Evolutionary conservation across 2,113 vertebrate species (phyloP), one percentile per base, ranked within the genome.

Genomic region (Actenoides lindsayi): DNA sequence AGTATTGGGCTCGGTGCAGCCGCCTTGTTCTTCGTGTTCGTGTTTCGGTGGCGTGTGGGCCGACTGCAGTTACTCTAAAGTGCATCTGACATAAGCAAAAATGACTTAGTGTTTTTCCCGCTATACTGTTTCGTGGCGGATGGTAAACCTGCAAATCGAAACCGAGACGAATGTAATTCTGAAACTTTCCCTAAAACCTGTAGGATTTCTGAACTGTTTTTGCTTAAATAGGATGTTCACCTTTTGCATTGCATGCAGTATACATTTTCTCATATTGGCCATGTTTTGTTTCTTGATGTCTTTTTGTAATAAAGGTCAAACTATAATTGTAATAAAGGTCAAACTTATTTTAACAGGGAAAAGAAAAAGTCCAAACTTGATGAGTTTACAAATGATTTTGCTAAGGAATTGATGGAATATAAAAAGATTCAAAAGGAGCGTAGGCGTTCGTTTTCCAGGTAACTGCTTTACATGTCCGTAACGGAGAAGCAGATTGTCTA

Each of bases 351-450:
- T 98, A 97, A 98, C 98, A 99, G 99, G 98, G 99, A 99, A 98
- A 98, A 99, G 96, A 99, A 99, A 98, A 98, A 98, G 97, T 99
- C 99, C 90, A 99, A 99, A 98, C 98, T 99, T 96, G 99, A 99
- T 98, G 99, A 99, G 97, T 99, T 99, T 97, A 99, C 99, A 97
- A 99, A 99, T 98, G 99, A 99, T 98, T 99, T 99, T 98, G 99
- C 99, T 98, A 99, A 99, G 98, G 99, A 99, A 97, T 98, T 99
- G 93, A 98, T 99, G 98, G 99, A 99, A 98, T 99, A 99, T 98
- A 99, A 99, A 98, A 99, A 99, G 98, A 99, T 99, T 97, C 99
- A 99, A 97, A 99, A 99, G 98, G 99, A 99, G 97, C 98, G 99
- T 96, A 98, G 99, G 95, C 98, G 98, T 60, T 99, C 99, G 91